A percentile compares a stretch with the other conserved stretches of the same genome.
Evolutionary conservation across 2,888 invertebrate genomes (phyloP).

Genomic region (Mesochorus sp.): DNA sequence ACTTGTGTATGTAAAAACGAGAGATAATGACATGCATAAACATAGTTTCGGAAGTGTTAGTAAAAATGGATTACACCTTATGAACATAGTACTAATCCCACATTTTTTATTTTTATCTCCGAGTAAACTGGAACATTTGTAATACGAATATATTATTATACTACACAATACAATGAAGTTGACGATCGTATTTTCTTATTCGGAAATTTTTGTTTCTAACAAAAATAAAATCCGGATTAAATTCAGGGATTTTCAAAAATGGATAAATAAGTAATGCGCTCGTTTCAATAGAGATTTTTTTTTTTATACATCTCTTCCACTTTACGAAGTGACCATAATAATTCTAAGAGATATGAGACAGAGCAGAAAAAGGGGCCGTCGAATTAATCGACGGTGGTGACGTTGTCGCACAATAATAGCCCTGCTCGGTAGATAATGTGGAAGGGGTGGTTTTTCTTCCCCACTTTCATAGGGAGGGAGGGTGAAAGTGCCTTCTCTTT

Average conservation of each 20-base stretch:
- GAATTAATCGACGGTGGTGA: slow-evolving; percentile 70
- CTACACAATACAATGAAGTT: too few species aligned
- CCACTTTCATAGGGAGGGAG: slow-evolving; percentile 15
- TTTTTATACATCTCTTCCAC: neutral
- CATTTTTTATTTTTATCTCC: too few species aligned
- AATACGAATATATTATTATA: too few species aligned
- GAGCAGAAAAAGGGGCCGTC: slow-evolving; percentile 63
- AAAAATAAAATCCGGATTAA: neutral
- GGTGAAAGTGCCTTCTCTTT: slow-evolving; percentile 54
- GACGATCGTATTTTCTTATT: neutral
- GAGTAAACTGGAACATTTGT: too few species aligned
- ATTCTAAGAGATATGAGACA: slow-evolving; percentile 32
- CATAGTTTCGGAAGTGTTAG: too few species aligned
- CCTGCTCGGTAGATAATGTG: slow-evolving; percentile 57
- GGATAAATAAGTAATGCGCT: too few species aligned
- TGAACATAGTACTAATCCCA: too few species aligned
- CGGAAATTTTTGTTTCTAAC: neutral
- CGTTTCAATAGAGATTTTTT: too few species aligned
- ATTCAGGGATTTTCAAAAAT: neutral
- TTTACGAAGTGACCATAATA: slow-evolving; percentile 37
- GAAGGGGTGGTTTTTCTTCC: slow-evolving; percentile 32
- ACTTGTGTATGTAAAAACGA: neutral
- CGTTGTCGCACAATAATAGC: slow-evolving; percentile 67
- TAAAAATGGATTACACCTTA: too few species aligned
- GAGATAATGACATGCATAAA: too few species aligned